Conservation (phyloP, 2,113 vertebrate species). For the Chunga burmeisteri region DNA sequence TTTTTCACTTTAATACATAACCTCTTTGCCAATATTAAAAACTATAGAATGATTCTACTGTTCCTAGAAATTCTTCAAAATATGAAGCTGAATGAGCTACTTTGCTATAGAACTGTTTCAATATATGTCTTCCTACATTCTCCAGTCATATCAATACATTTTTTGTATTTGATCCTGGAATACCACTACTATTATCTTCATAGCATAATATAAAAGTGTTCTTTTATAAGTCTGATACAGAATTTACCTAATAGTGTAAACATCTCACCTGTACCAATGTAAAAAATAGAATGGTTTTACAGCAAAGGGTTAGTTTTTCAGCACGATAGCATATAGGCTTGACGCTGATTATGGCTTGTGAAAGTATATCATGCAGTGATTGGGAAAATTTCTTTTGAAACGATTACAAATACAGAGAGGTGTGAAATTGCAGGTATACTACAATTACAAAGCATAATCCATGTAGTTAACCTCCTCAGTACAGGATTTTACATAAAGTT, state of each 20-base stretch:
- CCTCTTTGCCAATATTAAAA: not conserved
- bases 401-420: not conserved
- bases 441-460: not conserved
- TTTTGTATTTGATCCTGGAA: not conserved
- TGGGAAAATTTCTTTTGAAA: not conserved
- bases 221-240: not conserved
- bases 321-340: not conserved
- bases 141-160: not conserved
- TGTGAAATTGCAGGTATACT: not conserved
- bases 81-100: not conserved
- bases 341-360: not conserved
- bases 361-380: not conserved
- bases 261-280: not conserved
- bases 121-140: not conserved
- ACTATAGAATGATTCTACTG: not conserved
- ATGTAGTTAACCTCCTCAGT: not conserved
- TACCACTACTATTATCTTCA: not conserved
- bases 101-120: not conserved
- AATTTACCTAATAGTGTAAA: not conserved
- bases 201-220: not conserved
- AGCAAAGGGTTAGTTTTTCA: not conserved
- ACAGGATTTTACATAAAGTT: not conserved
- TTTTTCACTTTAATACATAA: not conserved
- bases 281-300: not conserved
- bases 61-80: not conserved